Percentiles rank a stretch among this genome's conserved stretches.
Conservation (phyloP, 2,797 vertebrate species). For the Notamacropus eugenii region DNA sequence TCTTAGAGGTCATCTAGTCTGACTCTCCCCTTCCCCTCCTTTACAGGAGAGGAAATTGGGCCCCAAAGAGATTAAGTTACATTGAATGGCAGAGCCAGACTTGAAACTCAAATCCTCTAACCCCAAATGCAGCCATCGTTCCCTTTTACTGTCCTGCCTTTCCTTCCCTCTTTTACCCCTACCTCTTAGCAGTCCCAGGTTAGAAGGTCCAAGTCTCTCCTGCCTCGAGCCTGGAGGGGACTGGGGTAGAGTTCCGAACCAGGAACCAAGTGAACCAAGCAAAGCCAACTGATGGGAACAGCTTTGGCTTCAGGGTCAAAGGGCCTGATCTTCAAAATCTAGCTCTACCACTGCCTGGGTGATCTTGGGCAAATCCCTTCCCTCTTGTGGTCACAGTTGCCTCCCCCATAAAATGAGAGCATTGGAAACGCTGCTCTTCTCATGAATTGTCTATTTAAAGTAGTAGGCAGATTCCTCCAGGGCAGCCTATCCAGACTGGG, state of each 20-base stretch:
- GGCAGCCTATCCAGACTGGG: neutral
- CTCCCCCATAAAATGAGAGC: neutral
- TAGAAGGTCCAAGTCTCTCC: neutral
- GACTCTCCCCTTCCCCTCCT: neutral
- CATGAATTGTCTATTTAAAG: no score
- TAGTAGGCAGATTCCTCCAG: no score
- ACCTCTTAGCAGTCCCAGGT: neutral
- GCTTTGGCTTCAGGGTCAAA: slow-evolving; percentile 33
- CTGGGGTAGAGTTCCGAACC: neutral
- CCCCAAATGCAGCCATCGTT: neutral
- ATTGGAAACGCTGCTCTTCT: neutral
- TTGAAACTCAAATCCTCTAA: neutral
- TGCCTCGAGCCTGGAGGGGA: neutral
- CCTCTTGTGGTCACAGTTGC: neutral
- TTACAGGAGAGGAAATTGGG: neutral
- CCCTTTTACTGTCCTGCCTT: neutral
- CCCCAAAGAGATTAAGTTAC: neutral
- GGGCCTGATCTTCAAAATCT: neutral
- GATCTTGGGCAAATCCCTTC: neutral
- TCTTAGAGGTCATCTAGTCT: neutral
- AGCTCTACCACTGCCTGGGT: neutral
- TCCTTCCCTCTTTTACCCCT: neutral
- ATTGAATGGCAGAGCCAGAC: neutral
- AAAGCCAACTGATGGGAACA: slow-evolving; percentile 6
- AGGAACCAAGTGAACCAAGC: neutral